Evolutionary conservation across 1,140 invertebrate species (phyloP), one percentile per base, ranked within the genome.

Genomic region (Zaprionus vittiger): DNA sequence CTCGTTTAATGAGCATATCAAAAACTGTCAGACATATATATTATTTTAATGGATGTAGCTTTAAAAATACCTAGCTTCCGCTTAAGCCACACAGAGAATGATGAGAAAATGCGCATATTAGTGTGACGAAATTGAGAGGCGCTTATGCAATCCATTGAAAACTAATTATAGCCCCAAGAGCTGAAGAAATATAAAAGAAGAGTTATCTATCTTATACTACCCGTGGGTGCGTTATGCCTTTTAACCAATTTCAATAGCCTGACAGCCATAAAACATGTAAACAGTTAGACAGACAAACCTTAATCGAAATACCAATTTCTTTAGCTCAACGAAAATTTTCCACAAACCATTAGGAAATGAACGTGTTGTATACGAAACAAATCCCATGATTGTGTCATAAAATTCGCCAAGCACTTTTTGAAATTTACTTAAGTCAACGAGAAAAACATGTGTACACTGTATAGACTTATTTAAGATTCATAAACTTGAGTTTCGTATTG

Each of bases 51-150:
- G 56, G 44, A 14, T 47, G n/a, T 47, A 38, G 6, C 20, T 67
- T 17, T 62, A 63, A 64, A 47, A 47, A 47, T 47, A 47, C n/a
- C 41, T 37, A 28, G 31, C 67, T 75, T 75, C 73, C 73, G 73
- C 20, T 24, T 22, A 52, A 67, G 14, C 28, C 34, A 0, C 12
- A 6, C 14, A 64, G 34, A 72, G 61, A 72, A 72, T 72, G 61
- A 72, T 76, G 73, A 44, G 68, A 72, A 72, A 76, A 26, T 63
- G 44, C 60, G 54, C 61, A 65, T 75, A 44, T 65, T 26, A 65
- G 61, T 76, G 73, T 76, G 73, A 76, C 73, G 73, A 72, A 76
- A 76, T 72, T 66, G 54, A 72, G 59, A 71, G 34, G 60, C 67
- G 60, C 67, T 71, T 75, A 22, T 62, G 72, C 59, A 74, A 69